These are phyloP conservation scores for Apodemus agrarius DNA, from an alignment of 2,797 vertebrate species.

Conservation along the genomic window DNA sequence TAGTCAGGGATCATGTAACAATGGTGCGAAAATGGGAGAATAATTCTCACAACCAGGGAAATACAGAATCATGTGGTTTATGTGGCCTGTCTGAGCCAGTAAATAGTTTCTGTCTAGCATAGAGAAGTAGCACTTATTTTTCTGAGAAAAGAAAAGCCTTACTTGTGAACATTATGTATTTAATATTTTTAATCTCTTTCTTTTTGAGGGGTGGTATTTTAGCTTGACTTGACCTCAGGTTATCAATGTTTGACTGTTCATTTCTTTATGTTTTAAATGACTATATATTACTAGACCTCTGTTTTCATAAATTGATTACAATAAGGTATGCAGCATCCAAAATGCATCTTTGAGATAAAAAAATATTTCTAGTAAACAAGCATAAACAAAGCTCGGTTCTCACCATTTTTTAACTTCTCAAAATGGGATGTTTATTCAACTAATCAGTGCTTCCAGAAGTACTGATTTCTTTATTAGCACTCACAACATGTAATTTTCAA, in stretches of 20 bases:
- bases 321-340: not conserved
- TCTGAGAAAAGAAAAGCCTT: conserved; percentile 8
- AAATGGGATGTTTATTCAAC: not conserved
- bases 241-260: conserved; percentile 58
- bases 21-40: conserved; percentile 63
- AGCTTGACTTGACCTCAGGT: not conserved
- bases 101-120: conserved; percentile 52
- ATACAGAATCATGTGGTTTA: not conserved
- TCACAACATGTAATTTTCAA: conserved; percentile 52
- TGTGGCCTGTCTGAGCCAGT: conserved; percentile 20
- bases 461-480: conserved; percentile 50
- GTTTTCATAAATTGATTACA: conserved; percentile 8
- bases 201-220: not conserved
- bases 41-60: conserved; percentile 24
- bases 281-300: not conserved
- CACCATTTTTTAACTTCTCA: not conserved
- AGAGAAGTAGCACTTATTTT: conserved; percentile 8
- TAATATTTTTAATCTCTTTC: conserved; percentile 44
- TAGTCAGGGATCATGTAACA: conserved; percentile 65
- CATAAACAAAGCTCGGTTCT: not conserved
- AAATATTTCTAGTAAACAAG: conserved; percentile 4
- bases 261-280: conserved; percentile 1
- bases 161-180: not conserved
- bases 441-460: not conserved
- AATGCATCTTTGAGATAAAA: conserved; percentile 33